These are phyloP conservation scores for Andrena bucephala DNA, from an alignment of 2,888 invertebrate species.

Conservation along the genomic window DNA sequence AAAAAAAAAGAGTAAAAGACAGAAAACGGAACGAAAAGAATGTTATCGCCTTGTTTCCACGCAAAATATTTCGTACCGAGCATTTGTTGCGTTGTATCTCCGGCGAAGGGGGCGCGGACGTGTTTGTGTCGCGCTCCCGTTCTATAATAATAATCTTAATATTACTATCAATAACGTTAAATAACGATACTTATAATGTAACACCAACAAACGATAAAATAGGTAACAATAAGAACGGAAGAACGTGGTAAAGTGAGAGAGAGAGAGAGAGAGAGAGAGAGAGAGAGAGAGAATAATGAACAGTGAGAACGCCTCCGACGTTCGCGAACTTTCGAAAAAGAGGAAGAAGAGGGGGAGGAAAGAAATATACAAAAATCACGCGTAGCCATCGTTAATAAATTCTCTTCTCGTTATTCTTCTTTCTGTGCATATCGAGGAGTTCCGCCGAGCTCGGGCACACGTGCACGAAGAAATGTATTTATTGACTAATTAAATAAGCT, in stretches of 20 bases:
- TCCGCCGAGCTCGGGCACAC: constrained; percentile 24
- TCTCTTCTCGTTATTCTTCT: constrained; percentile 39
- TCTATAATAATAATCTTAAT: constrained; percentile 53
- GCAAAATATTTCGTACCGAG: constrained; percentile 46
- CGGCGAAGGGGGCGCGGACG: constrained; percentile 10
- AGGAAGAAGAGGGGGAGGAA: not conserved
- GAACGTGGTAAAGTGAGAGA: not conserved
- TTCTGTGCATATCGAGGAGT: constrained; percentile 53
- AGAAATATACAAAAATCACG: constrained; percentile 26
- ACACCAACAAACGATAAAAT: constrained; percentile 25
- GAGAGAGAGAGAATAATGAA: not conserved
- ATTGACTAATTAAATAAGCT: constrained; percentile 42
- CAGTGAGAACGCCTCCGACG: constrained; percentile 18
- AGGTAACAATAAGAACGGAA: constrained; percentile 25
- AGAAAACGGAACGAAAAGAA: not conserved
- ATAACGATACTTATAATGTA: constrained; percentile 31
- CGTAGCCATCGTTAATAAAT: constrained; percentile 28
- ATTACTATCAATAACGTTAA: constrained; percentile 54
- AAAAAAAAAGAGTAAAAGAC: not conserved
- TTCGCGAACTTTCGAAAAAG: constrained; percentile 7
- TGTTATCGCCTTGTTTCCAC: constrained; percentile 30
- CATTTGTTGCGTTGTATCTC: constrained; percentile 39
- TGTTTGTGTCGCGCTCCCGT: constrained; percentile 17
- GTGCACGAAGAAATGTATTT: constrained; percentile 44
- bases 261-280: not conserved